Percentiles rank a stretch among this genome's conserved stretches.
Conservation (phyloP, 1,140 invertebrate genomes). For the Zaprionus camerounensis region DNA sequence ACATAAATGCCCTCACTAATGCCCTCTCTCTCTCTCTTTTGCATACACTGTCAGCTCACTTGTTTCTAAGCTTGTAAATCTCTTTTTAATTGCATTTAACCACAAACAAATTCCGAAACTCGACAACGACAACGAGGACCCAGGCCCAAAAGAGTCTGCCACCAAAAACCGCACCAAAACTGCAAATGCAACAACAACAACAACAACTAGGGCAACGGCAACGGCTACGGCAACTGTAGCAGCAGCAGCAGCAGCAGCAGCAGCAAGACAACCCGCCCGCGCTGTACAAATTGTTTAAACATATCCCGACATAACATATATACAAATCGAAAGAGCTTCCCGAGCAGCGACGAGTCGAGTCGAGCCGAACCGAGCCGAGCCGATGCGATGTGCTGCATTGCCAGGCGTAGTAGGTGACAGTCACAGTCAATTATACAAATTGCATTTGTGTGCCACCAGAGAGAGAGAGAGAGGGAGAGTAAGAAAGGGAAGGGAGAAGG, state of each 20-base stretch:
- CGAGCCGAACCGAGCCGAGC: constrained; percentile 15
- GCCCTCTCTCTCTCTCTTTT: background rate
- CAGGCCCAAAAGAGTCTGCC: constrained; percentile 24
- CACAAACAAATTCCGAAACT: constrained; percentile 73
- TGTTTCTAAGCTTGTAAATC: constrained; percentile 67
- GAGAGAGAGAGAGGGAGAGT: background rate
- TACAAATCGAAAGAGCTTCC: constrained; percentile 59
- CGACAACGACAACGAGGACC: constrained; percentile 38
- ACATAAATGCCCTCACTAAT: constrained; percentile 5
- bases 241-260: background rate
- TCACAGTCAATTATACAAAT: constrained; percentile 82
- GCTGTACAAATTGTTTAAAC: constrained; percentile 74
- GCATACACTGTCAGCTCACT: constrained; percentile 16
- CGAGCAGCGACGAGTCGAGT: constrained; percentile 31
- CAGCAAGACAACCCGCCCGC: constrained; percentile 11
- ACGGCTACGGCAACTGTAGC: background rate
- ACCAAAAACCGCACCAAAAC: constrained; percentile 70
- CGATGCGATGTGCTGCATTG: constrained; percentile 12
- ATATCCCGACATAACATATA: constrained; percentile 56
- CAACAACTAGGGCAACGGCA: background rate
- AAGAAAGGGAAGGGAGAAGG: background rate
- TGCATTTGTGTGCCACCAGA: constrained; percentile 68
- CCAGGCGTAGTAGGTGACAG: constrained; percentile 49
- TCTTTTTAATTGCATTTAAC: constrained; percentile 81
- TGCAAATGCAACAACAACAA: constrained; percentile 55